Conservation (phyloP, 2,888 invertebrate species). For the Dorcus parallelipipedus region DNA sequence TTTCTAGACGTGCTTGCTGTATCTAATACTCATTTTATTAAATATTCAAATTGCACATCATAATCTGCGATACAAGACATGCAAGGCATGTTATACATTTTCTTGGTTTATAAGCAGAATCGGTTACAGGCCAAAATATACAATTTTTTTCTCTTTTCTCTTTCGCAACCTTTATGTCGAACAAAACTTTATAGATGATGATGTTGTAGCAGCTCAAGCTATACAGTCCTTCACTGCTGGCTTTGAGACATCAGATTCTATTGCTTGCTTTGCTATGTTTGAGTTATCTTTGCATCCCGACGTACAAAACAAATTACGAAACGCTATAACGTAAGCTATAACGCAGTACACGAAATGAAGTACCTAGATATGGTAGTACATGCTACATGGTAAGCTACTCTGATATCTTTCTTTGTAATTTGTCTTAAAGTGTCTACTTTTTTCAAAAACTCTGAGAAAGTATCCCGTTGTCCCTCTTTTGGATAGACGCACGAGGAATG, state of each 20-base stretch:
- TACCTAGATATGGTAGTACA: slow-evolving; percentile 53
- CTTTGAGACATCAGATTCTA: slow-evolving; percentile 53
- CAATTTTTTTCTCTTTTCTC: too few relatives aligned
- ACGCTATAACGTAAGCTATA: slow-evolving; percentile 51
- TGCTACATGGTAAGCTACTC: slow-evolving; percentile 44
- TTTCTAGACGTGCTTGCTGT: too few relatives aligned
- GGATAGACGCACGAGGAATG: slow-evolving; percentile 33
- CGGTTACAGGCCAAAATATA: too few relatives aligned
- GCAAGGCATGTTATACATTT: too few relatives aligned
- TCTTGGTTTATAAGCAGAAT: too few relatives aligned
- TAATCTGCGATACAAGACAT: too few relatives aligned
- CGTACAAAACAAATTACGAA: slow-evolving; percentile 49
- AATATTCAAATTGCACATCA: too few relatives aligned
- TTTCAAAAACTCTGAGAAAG: slow-evolving; percentile 46
- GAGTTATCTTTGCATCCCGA: slow-evolving; percentile 48
- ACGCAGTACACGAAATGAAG: slow-evolving; percentile 50
- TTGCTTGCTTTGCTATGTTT: slow-evolving; percentile 48
- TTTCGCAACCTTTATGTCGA: too few relatives aligned
- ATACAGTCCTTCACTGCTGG: slow-evolving; percentile 54
- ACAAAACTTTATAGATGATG: slow-evolving; percentile 17
- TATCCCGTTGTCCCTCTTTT: slow-evolving; percentile 44
- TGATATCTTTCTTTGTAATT: not conserved
- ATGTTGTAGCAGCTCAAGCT: slow-evolving; percentile 44
- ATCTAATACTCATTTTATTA: too few relatives aligned
- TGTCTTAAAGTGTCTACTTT: not conserved